Evolutionary conservation across 2,113 vertebrate genomes (phyloP).

Genomic region (Stigmatopora nigra): DNA sequence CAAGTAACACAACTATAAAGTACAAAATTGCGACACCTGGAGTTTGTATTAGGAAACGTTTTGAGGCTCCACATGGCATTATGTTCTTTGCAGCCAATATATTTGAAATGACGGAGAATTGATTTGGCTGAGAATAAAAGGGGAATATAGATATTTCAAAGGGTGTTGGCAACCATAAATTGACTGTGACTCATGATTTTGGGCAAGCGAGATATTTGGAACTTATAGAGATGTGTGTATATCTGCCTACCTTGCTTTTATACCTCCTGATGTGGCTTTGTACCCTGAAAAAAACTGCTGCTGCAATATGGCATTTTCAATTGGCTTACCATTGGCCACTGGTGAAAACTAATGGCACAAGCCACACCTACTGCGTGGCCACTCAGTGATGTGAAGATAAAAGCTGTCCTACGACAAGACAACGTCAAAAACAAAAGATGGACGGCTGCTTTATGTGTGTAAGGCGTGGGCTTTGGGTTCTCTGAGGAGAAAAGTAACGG

Average conservation of each 20-base stretch:
- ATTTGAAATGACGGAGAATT: not conserved
- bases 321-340: not conserved
- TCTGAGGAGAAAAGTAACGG: conserved; percentile 40
- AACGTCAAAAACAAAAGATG: conserved; percentile 43
- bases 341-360: not conserved
- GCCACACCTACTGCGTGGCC: not conserved
- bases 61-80: not conserved
- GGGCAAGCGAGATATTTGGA: not conserved
- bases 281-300: not conserved
- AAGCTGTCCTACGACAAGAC: conserved; percentile 38
- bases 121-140: not conserved
- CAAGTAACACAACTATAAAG: not conserved
- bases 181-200: not conserved
- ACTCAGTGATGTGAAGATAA: not conserved
- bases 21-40: not conserved
- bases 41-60: not conserved
- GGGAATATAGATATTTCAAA: not conserved
- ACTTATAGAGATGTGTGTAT: not conserved
- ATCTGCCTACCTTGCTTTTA: not conserved
- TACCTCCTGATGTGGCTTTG: not conserved
- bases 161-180: not conserved
- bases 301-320: not conserved
- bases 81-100: not conserved
- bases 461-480: conserved; percentile 53
- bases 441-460: conserved; percentile 38